phyloP scores from a whole-genome alignment of 2,888 invertebrate species.

The Thera obeliscata region DNA sequence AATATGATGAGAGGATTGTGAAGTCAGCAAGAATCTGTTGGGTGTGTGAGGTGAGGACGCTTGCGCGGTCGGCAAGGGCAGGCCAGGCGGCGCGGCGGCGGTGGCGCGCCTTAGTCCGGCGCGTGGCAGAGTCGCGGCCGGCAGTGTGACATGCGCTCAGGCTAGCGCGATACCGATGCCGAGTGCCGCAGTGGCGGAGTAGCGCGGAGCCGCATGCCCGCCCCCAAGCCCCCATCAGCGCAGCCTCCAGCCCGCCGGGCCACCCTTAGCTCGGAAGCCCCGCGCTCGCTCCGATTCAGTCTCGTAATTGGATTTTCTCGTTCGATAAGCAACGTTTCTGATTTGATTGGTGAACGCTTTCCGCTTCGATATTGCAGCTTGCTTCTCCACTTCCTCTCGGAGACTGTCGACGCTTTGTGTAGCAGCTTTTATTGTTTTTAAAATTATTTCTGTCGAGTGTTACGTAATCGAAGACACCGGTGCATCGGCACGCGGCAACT shows the following conservation, averaged over 20 bases:
- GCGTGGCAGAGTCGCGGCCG: constrained; percentile 74
- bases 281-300: constrained; percentile 81
- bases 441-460: constrained; percentile 55
- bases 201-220: constrained; percentile 66
- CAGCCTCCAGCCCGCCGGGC: constrained; percentile 65
- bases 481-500: constrained; percentile 68
- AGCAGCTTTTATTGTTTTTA: constrained; percentile 71
- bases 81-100: constrained; percentile 70
- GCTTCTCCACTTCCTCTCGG: constrained; percentile 67
- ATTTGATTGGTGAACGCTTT: constrained; percentile 80
- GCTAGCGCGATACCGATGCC: constrained; percentile 53
- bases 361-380: constrained; percentile 78
- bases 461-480: constrained; percentile 74
- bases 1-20: constrained; percentile 47
- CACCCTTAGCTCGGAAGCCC: constrained; percentile 76
- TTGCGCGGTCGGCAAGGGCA: constrained; percentile 77
- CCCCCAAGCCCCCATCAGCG: constrained; percentile 56
- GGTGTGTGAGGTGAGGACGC: constrained; percentile 67
- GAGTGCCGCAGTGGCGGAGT: constrained; percentile 69
- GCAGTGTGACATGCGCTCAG: constrained; percentile 52
- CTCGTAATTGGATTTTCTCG: constrained; percentile 83
- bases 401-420: constrained; percentile 64
- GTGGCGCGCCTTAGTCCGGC: constrained; percentile 78
- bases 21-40: constrained; percentile 63
- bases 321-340: constrained; percentile 78